Percentiles rank a stretch among this genome's conserved stretches.
Conservation (phyloP, 2,888 invertebrate genomes). For the Lasioglossum malachurum region DNA sequence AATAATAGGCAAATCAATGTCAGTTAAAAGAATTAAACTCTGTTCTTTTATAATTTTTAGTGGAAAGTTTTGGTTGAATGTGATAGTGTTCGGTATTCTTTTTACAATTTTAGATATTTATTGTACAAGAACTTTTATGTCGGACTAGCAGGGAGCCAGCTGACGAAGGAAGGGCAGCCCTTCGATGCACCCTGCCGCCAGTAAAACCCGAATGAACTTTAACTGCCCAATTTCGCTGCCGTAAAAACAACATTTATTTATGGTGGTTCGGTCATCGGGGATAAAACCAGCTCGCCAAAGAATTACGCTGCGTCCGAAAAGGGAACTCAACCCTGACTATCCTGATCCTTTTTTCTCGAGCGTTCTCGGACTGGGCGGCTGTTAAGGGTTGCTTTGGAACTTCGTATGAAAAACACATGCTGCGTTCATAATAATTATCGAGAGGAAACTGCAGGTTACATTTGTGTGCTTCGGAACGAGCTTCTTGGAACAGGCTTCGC, state of each 20-base stretch:
- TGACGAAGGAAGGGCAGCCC: conserved; percentile 16
- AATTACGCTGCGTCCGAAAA: conserved; percentile 79
- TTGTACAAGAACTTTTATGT: neutral
- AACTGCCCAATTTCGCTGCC: conserved; percentile 84
- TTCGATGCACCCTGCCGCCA: conserved; percentile 55
- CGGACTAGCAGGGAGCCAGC: neutral
- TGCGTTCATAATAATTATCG: neutral
- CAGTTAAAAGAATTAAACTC: neutral
- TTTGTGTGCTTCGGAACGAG: neutral
- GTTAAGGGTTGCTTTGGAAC: conserved; percentile 51
- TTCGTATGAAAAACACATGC: neutral
- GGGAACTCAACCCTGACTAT: conserved; percentile 70
- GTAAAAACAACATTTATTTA: conserved; percentile 85
- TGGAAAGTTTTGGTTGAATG: neutral
- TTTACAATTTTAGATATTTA: neutral
- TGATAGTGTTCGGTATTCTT: neutral
- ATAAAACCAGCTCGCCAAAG: conserved; percentile 77
- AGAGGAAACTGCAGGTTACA: neutral
- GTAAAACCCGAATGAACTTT: conserved; percentile 76
- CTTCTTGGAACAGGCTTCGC: neutral
- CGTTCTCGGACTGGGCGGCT: conserved; percentile 12
- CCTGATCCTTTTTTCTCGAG: conserved; percentile 24
- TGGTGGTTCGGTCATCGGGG: conserved; percentile 79
- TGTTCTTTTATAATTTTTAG: neutral
- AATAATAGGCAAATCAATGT: no score